Percentiles rank a stretch among this genome's conserved stretches.
These are phyloP conservation scores for Seriola aureovittata DNA, from an alignment of 2,113 vertebrate species.

Conservation along the genomic window DNA sequence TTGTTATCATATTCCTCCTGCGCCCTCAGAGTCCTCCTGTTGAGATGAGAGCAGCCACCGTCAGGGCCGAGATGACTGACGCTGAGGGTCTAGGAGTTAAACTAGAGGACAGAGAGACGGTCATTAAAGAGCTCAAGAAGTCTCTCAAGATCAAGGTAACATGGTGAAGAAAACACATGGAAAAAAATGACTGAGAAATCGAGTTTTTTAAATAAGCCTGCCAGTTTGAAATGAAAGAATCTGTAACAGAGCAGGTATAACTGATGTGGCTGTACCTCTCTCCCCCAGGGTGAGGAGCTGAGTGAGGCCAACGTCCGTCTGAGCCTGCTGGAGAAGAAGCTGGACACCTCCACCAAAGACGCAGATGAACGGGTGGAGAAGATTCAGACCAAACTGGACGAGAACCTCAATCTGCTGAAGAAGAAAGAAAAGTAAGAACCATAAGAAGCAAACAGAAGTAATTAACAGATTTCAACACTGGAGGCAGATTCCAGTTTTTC, in stretches of 20 bases:
- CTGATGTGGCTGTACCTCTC: neutral
- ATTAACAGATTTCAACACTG: neutral
- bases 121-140: slow-evolving; percentile 97
- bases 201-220: neutral
- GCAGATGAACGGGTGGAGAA: slow-evolving; percentile 96
- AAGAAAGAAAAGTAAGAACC: slow-evolving; percentile 94
- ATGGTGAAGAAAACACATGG: neutral
- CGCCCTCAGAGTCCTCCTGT: slow-evolving; percentile 84
- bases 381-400: slow-evolving; percentile 93
- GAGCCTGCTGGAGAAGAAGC: slow-evolving; percentile 96
- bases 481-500: neutral
- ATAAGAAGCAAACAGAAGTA: neutral
- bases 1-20: neutral
- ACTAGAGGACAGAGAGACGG: slow-evolving; percentile 96
- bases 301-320: slow-evolving; percentile 94
- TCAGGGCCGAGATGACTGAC: slow-evolving; percentile 96
- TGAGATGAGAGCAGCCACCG: slow-evolving; percentile 88
- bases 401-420: slow-evolving; percentile 90
- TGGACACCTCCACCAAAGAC: slow-evolving; percentile 94
- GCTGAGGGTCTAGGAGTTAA: slow-evolving; percentile 95
- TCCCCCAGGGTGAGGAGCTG: slow-evolving; percentile 92
- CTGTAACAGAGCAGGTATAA: accelerated
- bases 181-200: neutral
- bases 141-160: slow-evolving; percentile 97
- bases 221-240: neutral